These are phyloP conservation scores for Phaethornis superciliosus DNA, from an alignment of 2,113 vertebrate genomes.

Conservation along the genomic window DNA sequence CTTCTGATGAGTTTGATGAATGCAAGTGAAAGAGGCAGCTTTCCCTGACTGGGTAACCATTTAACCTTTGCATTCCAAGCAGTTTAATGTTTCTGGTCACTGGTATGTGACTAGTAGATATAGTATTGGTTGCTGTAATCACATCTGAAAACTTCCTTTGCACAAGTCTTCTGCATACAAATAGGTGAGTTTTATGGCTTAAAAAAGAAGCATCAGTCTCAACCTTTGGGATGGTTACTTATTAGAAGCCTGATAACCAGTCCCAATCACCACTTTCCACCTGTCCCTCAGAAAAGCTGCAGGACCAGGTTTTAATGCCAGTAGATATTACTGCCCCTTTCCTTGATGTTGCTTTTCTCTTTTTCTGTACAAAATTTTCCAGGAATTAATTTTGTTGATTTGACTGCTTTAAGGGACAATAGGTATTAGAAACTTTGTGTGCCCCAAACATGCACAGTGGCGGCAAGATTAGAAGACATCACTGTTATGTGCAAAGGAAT, in stretches of 20 bases:
- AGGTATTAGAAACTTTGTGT: background rate
- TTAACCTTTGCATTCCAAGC: background rate
- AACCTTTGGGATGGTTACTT: background rate
- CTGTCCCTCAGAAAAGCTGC: background rate
- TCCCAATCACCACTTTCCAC: background rate
- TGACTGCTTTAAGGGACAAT: background rate
- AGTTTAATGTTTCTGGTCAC: background rate
- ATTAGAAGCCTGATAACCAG: background rate
- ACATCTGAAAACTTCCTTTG: background rate
- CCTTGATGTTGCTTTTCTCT: background rate
- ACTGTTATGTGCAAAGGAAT: background rate
- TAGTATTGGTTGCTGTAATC: background rate
- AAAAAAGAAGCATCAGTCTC: background rate
- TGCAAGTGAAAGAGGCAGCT: background rate
- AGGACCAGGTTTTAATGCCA: background rate
- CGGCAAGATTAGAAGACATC: background rate
- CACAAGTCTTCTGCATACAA: background rate
- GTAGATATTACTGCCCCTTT: background rate
- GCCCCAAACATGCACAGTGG: background rate
- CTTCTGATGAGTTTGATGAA: background rate
- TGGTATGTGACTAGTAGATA: background rate
- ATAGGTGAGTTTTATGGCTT: background rate
- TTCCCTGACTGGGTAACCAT: background rate
- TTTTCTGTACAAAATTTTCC: background rate
- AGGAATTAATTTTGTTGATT: background rate